Conservation (phyloP, 2,113 vertebrate genomes). For the Chloroceryle aenea region DNA sequence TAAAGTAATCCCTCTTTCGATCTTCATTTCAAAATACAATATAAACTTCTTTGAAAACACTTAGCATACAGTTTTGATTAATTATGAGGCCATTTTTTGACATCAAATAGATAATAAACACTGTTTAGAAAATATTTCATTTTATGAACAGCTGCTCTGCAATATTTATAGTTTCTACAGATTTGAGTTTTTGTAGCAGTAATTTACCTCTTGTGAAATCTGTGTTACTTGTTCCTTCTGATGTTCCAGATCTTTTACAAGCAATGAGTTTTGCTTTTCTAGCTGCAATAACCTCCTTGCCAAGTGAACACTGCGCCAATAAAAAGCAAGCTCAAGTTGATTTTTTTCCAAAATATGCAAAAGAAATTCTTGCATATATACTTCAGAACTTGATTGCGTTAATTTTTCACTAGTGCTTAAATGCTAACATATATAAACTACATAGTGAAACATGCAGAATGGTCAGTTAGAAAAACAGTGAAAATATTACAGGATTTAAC, state of each 20-base stretch:
- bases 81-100: constrained; percentile 33
- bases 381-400: not conserved
- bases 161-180: constrained; percentile 5
- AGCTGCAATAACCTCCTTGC: constrained; percentile 94
- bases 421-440: constrained; percentile 24
- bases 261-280: constrained; percentile 91
- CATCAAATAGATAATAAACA: constrained; percentile 46
- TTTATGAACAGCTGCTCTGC: constrained; percentile 35
- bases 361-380: constrained; percentile 17
- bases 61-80: constrained; percentile 34
- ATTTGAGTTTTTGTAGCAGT: constrained; percentile 24
- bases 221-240: constrained; percentile 82
- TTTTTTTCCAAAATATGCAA: constrained; percentile 40
- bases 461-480: not conserved
- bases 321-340: constrained; percentile 53
- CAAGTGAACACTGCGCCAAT: constrained; percentile 89
- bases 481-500: not conserved
- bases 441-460: not conserved
- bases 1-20: constrained; percentile 66
- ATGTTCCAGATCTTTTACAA: constrained; percentile 90
- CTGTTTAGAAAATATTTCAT: constrained; percentile 48
- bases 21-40: constrained; percentile 60
- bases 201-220: constrained; percentile 90
- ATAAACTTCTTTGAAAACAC: constrained; percentile 52
- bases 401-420: constrained; percentile 22